A percentile compares a stretch with the other conserved stretches of the same genome.
phyloP scores from a whole-genome alignment of 2,888 invertebrate species.

The Polyommatus iphigenia region DNA sequence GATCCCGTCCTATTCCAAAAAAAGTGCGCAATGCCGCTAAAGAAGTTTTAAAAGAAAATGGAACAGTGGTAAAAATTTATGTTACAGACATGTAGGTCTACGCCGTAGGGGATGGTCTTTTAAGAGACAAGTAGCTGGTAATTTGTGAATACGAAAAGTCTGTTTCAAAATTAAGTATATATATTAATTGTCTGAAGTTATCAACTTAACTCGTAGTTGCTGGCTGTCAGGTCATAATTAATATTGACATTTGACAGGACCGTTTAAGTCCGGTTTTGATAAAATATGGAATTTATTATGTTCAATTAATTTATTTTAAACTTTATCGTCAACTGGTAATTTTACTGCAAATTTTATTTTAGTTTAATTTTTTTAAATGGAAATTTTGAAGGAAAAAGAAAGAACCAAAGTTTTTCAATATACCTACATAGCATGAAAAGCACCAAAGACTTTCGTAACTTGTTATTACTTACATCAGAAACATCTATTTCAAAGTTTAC shows the following conservation, averaged over 20 bases:
- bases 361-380: no score
- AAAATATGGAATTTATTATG: constrained; percentile 21
- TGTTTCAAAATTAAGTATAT: neutral
- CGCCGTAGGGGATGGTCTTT: neutral
- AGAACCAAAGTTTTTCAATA: no score
- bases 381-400: no score
- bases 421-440: neutral
- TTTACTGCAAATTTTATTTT: neutral
- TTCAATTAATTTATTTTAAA: neutral
- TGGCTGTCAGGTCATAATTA: constrained; percentile 15
- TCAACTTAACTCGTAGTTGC: neutral
- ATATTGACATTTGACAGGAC: constrained; percentile 28
- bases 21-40: no score
- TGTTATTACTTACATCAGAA: neutral
- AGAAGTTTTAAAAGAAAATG: no score
- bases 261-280: constrained; percentile 25
- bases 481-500: neutral
- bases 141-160: neutral
- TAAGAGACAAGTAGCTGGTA: neutral
- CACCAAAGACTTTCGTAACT: neutral
- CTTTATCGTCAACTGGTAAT: neutral
- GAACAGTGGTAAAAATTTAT: no score
- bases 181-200: constrained; percentile 2
- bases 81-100: neutral
- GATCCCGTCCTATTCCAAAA: no score